These are phyloP conservation scores for Tadarida brasiliensis DNA, from an alignment of 2,797 vertebrate species.

Conservation along the genomic window DNA sequence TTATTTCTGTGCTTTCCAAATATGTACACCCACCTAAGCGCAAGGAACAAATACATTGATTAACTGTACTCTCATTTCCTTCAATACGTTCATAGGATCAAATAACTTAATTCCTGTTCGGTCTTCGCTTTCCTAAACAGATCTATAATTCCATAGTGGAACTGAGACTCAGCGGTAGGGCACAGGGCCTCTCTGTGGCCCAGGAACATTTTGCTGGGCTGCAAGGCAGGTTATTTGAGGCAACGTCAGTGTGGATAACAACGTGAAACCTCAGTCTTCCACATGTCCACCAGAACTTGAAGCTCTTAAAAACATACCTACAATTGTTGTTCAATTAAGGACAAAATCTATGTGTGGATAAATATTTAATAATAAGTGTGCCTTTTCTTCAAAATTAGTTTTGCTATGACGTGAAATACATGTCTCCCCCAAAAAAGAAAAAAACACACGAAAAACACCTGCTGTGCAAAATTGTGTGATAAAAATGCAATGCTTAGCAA, in stretches of 20 bases:
- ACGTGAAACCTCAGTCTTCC: not conserved
- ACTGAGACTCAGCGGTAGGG: not conserved
- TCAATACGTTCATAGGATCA: constrained; percentile 20
- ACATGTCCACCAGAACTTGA: not conserved
- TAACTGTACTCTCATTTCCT: constrained; percentile 44
- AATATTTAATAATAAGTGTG: not conserved
- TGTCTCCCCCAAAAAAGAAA: not conserved
- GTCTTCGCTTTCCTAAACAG: not conserved
- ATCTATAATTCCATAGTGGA: not conserved
- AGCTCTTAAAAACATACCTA: not conserved
- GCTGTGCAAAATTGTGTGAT: not conserved
- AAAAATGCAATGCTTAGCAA: not conserved
- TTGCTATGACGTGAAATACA: not conserved
- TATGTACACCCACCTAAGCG: not conserved
- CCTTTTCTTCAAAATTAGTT: constrained; percentile 9
- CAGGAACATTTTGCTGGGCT: not conserved
- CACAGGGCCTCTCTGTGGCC: not conserved
- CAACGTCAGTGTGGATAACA: not conserved
- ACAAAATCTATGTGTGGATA: not conserved
- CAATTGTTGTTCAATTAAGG: not conserved
- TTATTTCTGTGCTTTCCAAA: not conserved
- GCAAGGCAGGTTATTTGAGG: not conserved
- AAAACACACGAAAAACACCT: not conserved
- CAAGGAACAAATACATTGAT: constrained; percentile 54
- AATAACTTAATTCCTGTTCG: constrained; percentile 43